These are phyloP conservation scores for Cassiopea andromeda DNA, from an alignment of 30 jellyfish, hydroid and myxozoan genomes.

Conservation along the genomic window DNA sequence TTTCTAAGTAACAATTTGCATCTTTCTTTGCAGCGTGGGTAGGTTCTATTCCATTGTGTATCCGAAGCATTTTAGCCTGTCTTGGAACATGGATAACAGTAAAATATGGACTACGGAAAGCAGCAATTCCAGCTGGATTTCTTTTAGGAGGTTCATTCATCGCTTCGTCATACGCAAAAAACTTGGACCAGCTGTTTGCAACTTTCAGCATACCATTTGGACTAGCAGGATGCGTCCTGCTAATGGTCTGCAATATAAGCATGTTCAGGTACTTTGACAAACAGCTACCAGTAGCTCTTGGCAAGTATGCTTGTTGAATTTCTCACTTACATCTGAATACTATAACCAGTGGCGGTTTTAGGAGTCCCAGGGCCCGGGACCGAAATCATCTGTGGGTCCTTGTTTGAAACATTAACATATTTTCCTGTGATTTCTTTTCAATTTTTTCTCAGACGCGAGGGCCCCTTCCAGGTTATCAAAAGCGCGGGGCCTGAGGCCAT, in stretches of 20 bases:
- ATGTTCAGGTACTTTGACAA: conserved; percentile 22
- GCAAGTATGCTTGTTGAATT: not conserved
- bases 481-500: no score
- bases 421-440: no score
- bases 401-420: no score
- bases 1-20: not conserved
- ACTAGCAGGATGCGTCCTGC: conserved; percentile 22
- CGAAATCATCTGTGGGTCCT: no score
- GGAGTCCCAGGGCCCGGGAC: no score
- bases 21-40: conserved; percentile 30
- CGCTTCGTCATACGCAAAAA: conserved; percentile 21
- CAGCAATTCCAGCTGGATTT: conserved; percentile 1
- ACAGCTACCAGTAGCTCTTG: conserved; percentile 29
- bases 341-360: no score
- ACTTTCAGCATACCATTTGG: conserved; percentile 56
- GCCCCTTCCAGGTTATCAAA: no score
- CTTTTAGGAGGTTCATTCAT: conserved; percentile 30
- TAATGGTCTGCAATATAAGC: conserved; percentile 3
- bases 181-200: conserved; percentile 16
- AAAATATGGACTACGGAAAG: conserved; percentile 33
- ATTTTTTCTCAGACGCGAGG: no score
- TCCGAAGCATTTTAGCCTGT: conserved; percentile 8
- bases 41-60: conserved; percentile 39
- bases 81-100: conserved; percentile 16
- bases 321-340: not conserved